Conservation (phyloP, 2,888 invertebrate species). For the Cenopis cana region DNA sequence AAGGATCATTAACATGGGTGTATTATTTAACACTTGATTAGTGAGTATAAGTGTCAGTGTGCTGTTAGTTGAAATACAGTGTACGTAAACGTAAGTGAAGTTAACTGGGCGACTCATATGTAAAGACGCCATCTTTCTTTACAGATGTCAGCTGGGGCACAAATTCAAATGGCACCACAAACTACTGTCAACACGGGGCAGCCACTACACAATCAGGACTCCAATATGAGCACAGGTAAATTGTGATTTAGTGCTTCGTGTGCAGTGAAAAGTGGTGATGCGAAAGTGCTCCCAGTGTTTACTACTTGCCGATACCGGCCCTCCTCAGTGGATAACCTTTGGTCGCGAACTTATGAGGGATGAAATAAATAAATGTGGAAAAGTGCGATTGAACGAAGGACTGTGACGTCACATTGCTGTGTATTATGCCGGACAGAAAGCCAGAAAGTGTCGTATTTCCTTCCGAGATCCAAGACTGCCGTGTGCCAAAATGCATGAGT, state of each 20-base stretch:
- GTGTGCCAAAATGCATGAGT: slow-evolving; percentile 79
- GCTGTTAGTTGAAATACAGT: slow-evolving; percentile 51
- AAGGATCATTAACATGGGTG: slow-evolving; percentile 61
- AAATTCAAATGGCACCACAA: slow-evolving; percentile 99
- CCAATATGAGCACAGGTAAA: slow-evolving; percentile 98
- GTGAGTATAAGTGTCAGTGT: slow-evolving; percentile 62
- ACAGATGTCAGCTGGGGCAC: slow-evolving; percentile 98
- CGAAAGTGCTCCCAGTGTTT: slow-evolving; percentile 78
- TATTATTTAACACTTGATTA: slow-evolving; percentile 61
- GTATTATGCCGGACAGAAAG: slow-evolving; percentile 81
- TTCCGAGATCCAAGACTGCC: slow-evolving; percentile 72
- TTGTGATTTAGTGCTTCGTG: slow-evolving; percentile 77
- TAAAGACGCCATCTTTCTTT: slow-evolving; percentile 86
- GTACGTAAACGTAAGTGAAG: slow-evolving; percentile 60
- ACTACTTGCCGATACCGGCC: slow-evolving; percentile 63
- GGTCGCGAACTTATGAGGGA: slow-evolving; percentile 62
- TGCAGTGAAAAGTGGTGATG: slow-evolving; percentile 68
- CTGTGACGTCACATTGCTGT: slow-evolving; percentile 78
- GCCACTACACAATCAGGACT: slow-evolving; percentile 97
- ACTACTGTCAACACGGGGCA: slow-evolving; percentile 93
- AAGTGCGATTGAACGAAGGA: slow-evolving; percentile 72
- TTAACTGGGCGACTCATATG: slow-evolving; percentile 81
- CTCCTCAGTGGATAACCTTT: slow-evolving; percentile 63
- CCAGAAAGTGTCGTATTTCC: slow-evolving; percentile 78
- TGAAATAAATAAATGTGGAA: slow-evolving; percentile 63